Percentiles rank a stretch among this genome's conserved stretches.
phyloP scores from a whole-genome alignment of 1,140 invertebrate genomes.

The Yoshiicerus persimilis region DNA sequence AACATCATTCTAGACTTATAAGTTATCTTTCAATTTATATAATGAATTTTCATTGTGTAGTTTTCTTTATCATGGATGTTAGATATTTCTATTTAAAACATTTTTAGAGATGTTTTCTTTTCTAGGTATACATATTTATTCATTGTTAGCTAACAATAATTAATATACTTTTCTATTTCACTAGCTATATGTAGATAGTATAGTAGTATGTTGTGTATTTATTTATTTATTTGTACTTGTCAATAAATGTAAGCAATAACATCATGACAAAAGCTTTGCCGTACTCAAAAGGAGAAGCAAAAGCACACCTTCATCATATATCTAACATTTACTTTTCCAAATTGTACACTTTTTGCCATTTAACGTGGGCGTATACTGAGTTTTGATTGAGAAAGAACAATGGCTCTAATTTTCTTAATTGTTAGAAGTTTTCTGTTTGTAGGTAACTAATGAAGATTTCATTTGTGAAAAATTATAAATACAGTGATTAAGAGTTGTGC shows the following conservation, averaged over 20 bases:
- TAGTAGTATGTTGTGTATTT: neutral
- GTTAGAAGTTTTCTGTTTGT: neutral
- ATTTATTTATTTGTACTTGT: neutral
- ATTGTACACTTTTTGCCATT: neutral
- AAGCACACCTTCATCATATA: neutral
- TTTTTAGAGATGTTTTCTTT: neutral
- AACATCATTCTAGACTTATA: neutral
- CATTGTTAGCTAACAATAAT: neutral
- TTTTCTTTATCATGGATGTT: neutral
- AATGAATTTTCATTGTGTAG: neutral
- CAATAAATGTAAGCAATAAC: constrained; percentile 7
- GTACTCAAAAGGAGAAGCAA: neutral
- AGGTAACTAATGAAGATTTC: neutral
- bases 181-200: neutral
- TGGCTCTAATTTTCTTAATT: no score
- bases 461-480: neutral
- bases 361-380: neutral
- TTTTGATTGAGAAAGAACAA: neutral
- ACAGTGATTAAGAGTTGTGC: neutral
- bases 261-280: neutral
- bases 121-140: neutral
- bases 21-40: neutral
- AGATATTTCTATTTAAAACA: no score
- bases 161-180: neutral
- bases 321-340: neutral